phyloP scores from a whole-genome alignment of 2,888 invertebrate species.

The Tortricodes alternella region DNA sequence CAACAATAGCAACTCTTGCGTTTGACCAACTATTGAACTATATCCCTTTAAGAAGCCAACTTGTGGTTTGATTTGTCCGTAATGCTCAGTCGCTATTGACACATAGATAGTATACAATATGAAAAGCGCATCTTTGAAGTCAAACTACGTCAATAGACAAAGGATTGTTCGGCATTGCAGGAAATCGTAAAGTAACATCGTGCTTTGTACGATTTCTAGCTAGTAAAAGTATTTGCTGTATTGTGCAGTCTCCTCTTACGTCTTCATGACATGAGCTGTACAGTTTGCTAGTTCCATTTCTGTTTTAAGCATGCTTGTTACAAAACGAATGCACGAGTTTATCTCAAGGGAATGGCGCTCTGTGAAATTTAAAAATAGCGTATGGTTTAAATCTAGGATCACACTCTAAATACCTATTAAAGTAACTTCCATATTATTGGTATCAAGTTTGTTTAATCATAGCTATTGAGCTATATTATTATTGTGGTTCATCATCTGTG shows the following conservation, averaged over 20 bases:
- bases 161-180: slow-evolving; percentile 74
- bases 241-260: slow-evolving; percentile 45
- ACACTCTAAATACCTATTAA: too few species aligned
- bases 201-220: slow-evolving; percentile 56
- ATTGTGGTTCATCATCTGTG: too few species aligned
- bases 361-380: too few species aligned
- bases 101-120: slow-evolving; percentile 18
- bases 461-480: too few species aligned
- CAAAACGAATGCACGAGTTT: too few species aligned
- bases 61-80: background rate
- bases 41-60: background rate
- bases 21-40: background rate
- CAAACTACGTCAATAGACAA: slow-evolving; percentile 77
- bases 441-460: too few species aligned
- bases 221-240: slow-evolving; percentile 52
- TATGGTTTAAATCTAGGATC: too few species aligned
- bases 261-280: slow-evolving; percentile 43
- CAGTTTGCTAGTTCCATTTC: slow-evolving; percentile 39
- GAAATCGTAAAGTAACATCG: slow-evolving; percentile 68
- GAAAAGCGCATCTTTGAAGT: slow-evolving; percentile 68
- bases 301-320: slow-evolving; percentile 1
- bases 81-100: background rate
- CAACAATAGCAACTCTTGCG: too few species aligned
- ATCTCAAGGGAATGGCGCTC: too few species aligned
- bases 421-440: too few species aligned